phyloP scores from a whole-genome alignment of 2,113 vertebrate species.

The Symphodus melops region DNA sequence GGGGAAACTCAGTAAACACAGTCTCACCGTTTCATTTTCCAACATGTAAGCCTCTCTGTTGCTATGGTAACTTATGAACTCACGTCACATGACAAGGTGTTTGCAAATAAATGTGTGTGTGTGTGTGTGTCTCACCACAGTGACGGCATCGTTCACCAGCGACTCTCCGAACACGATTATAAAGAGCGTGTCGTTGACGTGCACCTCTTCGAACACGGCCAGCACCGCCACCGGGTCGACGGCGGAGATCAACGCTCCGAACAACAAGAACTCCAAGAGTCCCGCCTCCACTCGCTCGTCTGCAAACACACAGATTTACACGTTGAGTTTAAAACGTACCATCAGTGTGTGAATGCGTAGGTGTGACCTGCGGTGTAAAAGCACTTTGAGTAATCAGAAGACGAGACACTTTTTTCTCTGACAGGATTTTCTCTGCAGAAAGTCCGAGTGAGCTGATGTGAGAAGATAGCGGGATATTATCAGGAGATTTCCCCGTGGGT shows the following conservation, averaged over 20 bases:
- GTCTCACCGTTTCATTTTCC: not conserved
- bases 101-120: not conserved
- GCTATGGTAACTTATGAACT: not conserved
- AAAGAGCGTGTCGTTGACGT: slow-evolving; percentile 95
- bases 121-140: slow-evolving; percentile 88
- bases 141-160: slow-evolving; percentile 96
- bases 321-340: no score
- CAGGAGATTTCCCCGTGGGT: no score
- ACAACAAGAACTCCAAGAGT: slow-evolving; percentile 95
- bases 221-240: slow-evolving; percentile 96
- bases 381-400: no score
- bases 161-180: slow-evolving; percentile 99
- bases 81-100: slow-evolving; percentile 1
- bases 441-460: no score
- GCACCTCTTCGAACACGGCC: slow-evolving; percentile 96
- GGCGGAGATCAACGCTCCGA: slow-evolving; percentile 94
- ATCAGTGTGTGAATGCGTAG: no score
- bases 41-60: slow-evolving; percentile 16
- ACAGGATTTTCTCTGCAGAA: no score
- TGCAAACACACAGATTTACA: slow-evolving; percentile 49
- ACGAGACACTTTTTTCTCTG: no score
- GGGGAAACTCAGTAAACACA: not conserved
- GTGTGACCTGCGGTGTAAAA: no score
- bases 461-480: no score
- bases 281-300: slow-evolving; percentile 88